Percentiles rank a stretch among this genome's conserved stretches.
Evolutionary conservation across 2,888 invertebrate species (phyloP).

Genomic region (Xestia xanthographa): DNA sequence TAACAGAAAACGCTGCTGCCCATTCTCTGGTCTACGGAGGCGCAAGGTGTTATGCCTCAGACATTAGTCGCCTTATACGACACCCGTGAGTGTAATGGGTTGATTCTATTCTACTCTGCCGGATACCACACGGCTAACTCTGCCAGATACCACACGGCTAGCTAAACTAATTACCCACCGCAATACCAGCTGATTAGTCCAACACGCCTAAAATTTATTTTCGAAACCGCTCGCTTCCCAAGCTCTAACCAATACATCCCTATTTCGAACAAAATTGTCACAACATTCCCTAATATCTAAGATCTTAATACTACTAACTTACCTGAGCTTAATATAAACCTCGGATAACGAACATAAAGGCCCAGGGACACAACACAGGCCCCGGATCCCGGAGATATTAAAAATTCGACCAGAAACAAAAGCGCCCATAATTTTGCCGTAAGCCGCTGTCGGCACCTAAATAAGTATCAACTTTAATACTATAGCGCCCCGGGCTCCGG

Average conservation of each 20-base stretch:
- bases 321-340: constrained; percentile 62
- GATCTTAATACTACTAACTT: constrained; percentile 64
- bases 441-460: constrained; percentile 65
- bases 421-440: constrained; percentile 66
- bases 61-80: too few species aligned
- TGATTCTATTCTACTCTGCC: too few species aligned
- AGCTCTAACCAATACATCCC: constrained; percentile 14
- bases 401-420: constrained; percentile 74
- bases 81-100: too few species aligned
- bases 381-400: constrained; percentile 68
- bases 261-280: constrained; percentile 33
- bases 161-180: too few species aligned
- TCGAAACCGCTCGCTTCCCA: background rate
- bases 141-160: too few species aligned
- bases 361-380: constrained; percentile 64
- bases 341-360: constrained; percentile 62
- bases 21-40: too few species aligned
- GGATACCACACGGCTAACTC: too few species aligned
- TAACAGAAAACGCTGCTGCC: too few species aligned
- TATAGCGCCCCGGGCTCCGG: constrained; percentile 10
- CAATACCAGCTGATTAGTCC: background rate
- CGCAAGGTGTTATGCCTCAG: too few species aligned
- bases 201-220: background rate
- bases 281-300: constrained; percentile 51
- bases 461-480: constrained; percentile 64